phyloP scores from a whole-genome alignment of 2,113 vertebrate genomes.

The Halichoeres trimaculatus region DNA sequence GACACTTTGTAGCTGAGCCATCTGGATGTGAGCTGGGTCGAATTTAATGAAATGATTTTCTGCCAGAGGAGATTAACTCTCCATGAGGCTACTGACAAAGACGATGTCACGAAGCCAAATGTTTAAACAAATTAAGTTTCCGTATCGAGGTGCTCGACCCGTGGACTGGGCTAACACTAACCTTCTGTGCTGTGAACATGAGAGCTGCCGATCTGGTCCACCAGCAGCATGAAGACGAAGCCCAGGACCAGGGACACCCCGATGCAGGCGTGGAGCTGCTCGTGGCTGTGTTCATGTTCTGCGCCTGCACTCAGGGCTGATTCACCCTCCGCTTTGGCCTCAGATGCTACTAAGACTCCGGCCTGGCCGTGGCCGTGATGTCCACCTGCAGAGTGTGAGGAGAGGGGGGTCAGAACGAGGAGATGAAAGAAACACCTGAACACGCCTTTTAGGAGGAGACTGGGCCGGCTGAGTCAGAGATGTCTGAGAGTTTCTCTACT shows the following conservation, averaged over 20 bases:
- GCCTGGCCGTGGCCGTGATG: conserved; percentile 85
- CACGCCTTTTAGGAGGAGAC: too few species aligned
- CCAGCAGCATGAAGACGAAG: conserved; percentile 98
- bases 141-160: not conserved
- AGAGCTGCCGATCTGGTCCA: conserved; percentile 96
- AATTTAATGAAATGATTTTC: not conserved
- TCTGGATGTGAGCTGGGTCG: not conserved
- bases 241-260: conserved; percentile 95
- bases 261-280: conserved; percentile 93
- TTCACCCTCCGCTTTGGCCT: conserved; percentile 68
- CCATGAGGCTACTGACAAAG: not conserved
- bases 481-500: too few species aligned
- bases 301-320: conserved; percentile 40
- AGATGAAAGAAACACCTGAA: not conserved
- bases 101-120: not conserved
- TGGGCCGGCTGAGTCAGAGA: too few species aligned
- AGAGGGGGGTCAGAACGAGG: not conserved
- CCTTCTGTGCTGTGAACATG: conserved; percentile 93
- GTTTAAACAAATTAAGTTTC: not conserved
- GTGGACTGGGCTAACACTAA: conserved; percentile 57
- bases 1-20: not conserved
- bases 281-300: conserved; percentile 81
- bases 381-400: conserved; percentile 77
- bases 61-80: not conserved
- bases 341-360: conserved; percentile 84